A percentile compares a stretch with the other conserved stretches of the same genome.
These are phyloP conservation scores for Sitodiplosis mosellana DNA, from an alignment of 1,140 invertebrate genomes.

Conservation along the genomic window DNA sequence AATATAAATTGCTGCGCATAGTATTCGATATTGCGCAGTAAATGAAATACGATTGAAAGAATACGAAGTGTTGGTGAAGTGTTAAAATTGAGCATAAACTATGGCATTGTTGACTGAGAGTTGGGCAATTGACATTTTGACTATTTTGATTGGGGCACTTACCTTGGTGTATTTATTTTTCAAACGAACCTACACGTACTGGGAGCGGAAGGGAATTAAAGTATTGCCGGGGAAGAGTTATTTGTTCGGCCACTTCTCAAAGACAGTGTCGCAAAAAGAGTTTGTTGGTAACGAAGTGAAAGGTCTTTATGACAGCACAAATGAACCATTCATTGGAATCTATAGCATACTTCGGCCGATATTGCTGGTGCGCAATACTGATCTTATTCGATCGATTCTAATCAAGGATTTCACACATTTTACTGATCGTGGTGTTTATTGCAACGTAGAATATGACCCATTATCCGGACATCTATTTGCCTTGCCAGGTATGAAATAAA, in stretches of 20 bases:
- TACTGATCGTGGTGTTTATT: slow-evolving; percentile 26
- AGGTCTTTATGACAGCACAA: no score
- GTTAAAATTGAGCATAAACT: no score
- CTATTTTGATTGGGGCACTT: not conserved
- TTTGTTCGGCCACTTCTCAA: no score
- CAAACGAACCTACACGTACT: slow-evolving; percentile 2
- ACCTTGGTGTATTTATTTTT: not conserved
- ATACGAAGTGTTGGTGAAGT: no score
- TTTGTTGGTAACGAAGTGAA: no score
- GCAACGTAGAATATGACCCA: slow-evolving; percentile 25
- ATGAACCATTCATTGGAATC: slow-evolving; percentile 15
- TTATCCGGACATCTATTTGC: slow-evolving; percentile 26
- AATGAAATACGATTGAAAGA: no score
- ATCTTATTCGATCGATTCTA: slow-evolving; percentile 37
- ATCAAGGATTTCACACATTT: slow-evolving; percentile 37
- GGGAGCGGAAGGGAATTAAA: slow-evolving; percentile 6
- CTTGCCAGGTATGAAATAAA: slow-evolving; percentile 21
- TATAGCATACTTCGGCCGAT: slow-evolving; percentile 27
- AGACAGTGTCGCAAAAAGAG: no score
- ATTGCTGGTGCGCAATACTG: slow-evolving; percentile 30
- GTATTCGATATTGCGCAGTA: no score
- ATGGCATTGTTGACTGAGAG: no score
- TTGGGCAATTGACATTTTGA: no score
- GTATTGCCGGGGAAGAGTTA: not conserved
- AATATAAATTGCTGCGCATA: no score